Percentiles rank a stretch among this genome's conserved stretches.
Evolutionary conservation across 2,797 vertebrate species (phyloP).

Genomic region (Ptychadena robeensis): DNA sequence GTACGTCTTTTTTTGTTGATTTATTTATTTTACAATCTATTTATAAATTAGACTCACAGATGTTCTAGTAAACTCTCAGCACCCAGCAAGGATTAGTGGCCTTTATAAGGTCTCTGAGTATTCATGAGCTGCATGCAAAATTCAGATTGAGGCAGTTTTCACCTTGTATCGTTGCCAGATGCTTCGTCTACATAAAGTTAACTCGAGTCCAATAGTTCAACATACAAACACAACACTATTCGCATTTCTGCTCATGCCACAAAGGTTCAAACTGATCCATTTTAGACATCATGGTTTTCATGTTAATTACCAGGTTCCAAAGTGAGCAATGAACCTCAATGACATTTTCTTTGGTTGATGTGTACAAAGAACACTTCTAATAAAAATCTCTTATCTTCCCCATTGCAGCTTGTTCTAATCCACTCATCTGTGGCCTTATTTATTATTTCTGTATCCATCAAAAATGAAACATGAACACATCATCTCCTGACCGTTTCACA

Average conservation of each 20-base stretch:
- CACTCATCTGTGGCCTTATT: conserved; percentile 53
- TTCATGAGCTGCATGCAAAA: background rate
- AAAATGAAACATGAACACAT: conserved; percentile 33
- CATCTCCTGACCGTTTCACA: conserved; percentile 29
- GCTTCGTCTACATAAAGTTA: background rate
- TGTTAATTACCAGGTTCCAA: conserved; percentile 55
- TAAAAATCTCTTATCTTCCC: conserved; percentile 55
- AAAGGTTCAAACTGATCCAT: conserved; percentile 13
- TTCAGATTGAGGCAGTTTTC: background rate
- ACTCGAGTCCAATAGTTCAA: background rate
- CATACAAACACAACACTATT: conserved; percentile 13
- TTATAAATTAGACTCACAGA: background rate
- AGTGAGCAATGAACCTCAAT: conserved; percentile 48
- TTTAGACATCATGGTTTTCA: conserved; percentile 38
- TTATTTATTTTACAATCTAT: background rate
- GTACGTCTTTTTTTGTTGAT: background rate
- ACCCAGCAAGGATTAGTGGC: background rate
- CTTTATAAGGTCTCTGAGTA: background rate
- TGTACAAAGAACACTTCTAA: conserved; percentile 60
- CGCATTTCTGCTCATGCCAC: conserved; percentile 11
- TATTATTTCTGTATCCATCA: conserved; percentile 47
- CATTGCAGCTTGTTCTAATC: conserved; percentile 59
- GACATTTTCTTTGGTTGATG: conserved; percentile 58
- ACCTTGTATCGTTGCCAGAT: background rate
- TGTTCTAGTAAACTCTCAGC: background rate